Percentiles rank a stretch among this genome's conserved stretches.
Conservation (phyloP, 1,140 invertebrate species). For the Macrosteles quadrilineatus region DNA sequence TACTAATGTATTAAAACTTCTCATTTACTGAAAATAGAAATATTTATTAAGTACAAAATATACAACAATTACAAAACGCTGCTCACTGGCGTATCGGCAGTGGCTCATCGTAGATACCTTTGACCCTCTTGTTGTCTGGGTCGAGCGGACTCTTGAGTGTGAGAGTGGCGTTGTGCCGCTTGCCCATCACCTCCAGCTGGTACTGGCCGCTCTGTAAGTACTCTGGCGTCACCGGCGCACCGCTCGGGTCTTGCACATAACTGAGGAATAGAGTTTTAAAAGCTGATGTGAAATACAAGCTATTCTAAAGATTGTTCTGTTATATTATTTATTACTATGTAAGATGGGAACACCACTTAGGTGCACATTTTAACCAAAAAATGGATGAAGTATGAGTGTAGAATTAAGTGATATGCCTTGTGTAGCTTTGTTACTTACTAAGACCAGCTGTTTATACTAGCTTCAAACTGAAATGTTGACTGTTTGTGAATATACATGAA, state of each 20-base stretch:
- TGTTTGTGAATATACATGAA: too few species aligned
- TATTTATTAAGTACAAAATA: conserved; percentile 28
- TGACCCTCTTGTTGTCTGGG: conserved; percentile 62
- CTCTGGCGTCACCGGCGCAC: conserved; percentile 60
- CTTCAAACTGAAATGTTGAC: too few species aligned
- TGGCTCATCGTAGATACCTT: conserved; percentile 39
- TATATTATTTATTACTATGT: conserved; percentile 25
- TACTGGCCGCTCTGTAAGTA: conserved; percentile 73
- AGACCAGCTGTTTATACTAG: too few species aligned
- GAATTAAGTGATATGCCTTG: too few species aligned
- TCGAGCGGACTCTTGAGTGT: conserved; percentile 79
- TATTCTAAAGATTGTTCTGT: conserved; percentile 19
- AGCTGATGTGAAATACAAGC: conserved; percentile 36
- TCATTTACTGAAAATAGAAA: neutral
- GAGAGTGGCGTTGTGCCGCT: conserved; percentile 65
- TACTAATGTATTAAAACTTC: too few species aligned
- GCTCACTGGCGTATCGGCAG: conserved; percentile 35
- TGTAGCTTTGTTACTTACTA: too few species aligned
- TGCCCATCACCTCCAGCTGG: conserved; percentile 77
- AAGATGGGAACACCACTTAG: too few species aligned
- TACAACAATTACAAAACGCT: conserved; percentile 2
- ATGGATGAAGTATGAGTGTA: too few species aligned
- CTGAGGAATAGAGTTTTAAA: too few species aligned
- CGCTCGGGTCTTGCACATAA: conserved; percentile 58
- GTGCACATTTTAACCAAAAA: too few species aligned